Evolutionary conservation across 1,140 invertebrate genomes (phyloP), one percentile per base, ranked within the genome.

Genomic region (Drosophila tani): DNA sequence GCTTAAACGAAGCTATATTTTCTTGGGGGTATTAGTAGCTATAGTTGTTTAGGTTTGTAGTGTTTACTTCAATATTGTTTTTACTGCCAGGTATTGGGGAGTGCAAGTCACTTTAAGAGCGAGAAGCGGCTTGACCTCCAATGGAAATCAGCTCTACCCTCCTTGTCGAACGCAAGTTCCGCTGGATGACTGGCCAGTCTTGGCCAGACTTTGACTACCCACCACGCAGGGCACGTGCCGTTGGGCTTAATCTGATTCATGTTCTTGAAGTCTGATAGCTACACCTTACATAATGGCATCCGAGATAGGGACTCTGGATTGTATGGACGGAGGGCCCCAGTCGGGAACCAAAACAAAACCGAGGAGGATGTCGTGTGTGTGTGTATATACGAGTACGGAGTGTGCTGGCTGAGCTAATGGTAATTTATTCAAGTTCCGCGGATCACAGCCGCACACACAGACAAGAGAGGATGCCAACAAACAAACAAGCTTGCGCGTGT

Each of bases 111-210:
- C 5, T 45, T 21, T 46, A 1, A 21, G 21, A 19, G 21, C 12
- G n/a, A 24, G 3, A 53, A 38, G 40, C 6, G 40, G 40, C 67
- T 32, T 68, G 67, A 68, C 63, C 47, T 46, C 51, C 12, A 32
- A 19, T 32, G 27, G 27, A 35, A 65, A 43, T 45, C n/a, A 27
- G 60, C 46, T 50, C 35, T 8, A 14, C 1, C 12, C 40, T 29
- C 50, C 29, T 35, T 17, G 38, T 21, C 19, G 9, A 43, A 35
- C 14, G 50, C 9, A 17, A 67, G 11, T 67, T 45, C 6, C 29
- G 9, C 9, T 45, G 8, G 40, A 53, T 68, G 64, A 70, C 67
- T 68, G 49, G 67, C 35, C 64, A 70, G 47, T 68, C 67, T 68
- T 56, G 64, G 21, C 67, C 64, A 55, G 67, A 35, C 67, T 67